Evolutionary conservation across 2,888 invertebrate species (phyloP), one percentile per base, ranked within the genome.

Genomic region (Eupithecia subumbrata): DNA sequence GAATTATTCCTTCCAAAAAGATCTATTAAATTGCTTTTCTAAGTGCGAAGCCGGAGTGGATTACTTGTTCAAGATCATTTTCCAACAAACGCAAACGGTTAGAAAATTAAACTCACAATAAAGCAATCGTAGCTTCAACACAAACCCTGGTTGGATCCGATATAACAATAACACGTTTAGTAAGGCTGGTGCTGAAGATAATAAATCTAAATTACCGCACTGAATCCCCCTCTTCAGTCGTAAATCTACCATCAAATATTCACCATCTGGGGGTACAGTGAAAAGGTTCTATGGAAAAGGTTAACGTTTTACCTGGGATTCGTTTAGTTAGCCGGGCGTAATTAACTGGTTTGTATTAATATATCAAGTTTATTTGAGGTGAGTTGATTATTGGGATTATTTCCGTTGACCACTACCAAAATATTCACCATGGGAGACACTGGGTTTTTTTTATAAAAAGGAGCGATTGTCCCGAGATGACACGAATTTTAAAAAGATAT

Each of bases 191-290:
- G 22, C 60, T 60, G 60, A 5, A 25, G 60, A 60, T 60, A 60
- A 12, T 60, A 60, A 60, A 60, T 60, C 5, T 60, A 60, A 60
- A 25, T 60, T 60, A 60, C 60, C 60, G 60, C 60, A 60, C 25
- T 60, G 22, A 60, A 60, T 25, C 14, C 12, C 22, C 12, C 12
- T 25, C 60, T 25, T 60, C 25, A 60, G 25, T 5, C 60, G 60
- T 60, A 60, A 60, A 60, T 60, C 25, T 22, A 56, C n/a, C 52
- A 56, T 60, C 60, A 25, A 60, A 60, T 25, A 60, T 60, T 60
- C 60, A 60, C 60, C 60, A 12, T 25, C 60, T 12, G 14, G 60
- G 52, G 22, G 12, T 5, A 56, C 12, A 60, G 22, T 22, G 60
- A 60, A 60, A 60, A 60, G 60, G 25, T 60, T 60, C 60, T 25